Conservation (phyloP, 2,113 vertebrate species). For the Caranx ignobilis region DNA sequence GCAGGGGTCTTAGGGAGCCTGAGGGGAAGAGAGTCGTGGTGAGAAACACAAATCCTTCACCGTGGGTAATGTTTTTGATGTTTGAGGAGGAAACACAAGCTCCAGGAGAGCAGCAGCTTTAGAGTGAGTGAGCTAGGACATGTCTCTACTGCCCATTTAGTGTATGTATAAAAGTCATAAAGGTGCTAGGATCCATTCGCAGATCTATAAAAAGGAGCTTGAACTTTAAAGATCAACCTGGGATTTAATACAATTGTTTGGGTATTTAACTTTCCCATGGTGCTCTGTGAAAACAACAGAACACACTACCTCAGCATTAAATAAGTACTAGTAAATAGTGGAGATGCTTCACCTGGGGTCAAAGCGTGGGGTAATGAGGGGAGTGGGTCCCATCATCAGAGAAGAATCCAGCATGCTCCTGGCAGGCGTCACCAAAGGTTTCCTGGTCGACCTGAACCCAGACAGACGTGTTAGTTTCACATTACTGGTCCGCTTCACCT, state of each 20-base stretch:
- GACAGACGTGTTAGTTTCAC: not conserved
- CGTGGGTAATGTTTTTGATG: not conserved
- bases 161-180: not conserved
- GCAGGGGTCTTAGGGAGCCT: slow-evolving; percentile 83
- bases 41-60: not conserved
- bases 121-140: not conserved
- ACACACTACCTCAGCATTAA: not conserved
- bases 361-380: slow-evolving; percentile 83
- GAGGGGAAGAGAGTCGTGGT: not conserved
- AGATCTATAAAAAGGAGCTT: not conserved
- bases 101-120: not conserved
- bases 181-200: not conserved
- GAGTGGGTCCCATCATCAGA: slow-evolving; percentile 80
- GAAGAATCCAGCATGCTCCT: slow-evolving; percentile 78
- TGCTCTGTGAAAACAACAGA: not conserved
- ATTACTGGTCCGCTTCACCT: too few relatives aligned
- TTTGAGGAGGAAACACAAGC: not conserved
- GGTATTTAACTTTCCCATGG: not conserved
- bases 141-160: not conserved
- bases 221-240: not conserved
- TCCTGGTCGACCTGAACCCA: slow-evolving; percentile 77
- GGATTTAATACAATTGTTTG: not conserved
- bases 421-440: slow-evolving; percentile 80
- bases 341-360: slow-evolving; percentile 79
- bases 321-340: not conserved